Base-by-base conservation (phyloP, 2,797 vertebrate genomes). In the Arnoldichthys spilopterus region DNA sequence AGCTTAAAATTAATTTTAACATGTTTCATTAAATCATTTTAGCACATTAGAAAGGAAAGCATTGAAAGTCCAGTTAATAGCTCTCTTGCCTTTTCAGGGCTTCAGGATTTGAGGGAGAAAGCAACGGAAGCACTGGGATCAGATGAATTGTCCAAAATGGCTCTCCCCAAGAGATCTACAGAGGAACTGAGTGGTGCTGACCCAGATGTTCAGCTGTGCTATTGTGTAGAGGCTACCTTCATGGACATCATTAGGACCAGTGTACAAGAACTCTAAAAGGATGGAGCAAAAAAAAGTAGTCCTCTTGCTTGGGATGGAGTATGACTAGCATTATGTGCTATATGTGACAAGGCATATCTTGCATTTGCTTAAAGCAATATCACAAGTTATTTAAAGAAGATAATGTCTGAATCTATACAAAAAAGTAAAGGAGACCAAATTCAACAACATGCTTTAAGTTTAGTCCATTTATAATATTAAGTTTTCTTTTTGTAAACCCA, bases 171-270 rank as follows among this genome's bases (percentile, higher is more conserved):
- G 89, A 92, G 90, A 78, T 93, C 90, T 28, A 88, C 92, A 9
- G 92, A 94, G 74, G 94, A 95, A 13, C 45, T 91, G 26, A 90
- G 90, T 0, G 96, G 95, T 78, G 81, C 91, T 51, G 98, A 99
- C 89, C 96, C 97, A 1, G 97, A 98, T 2, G 96, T 98, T 56
- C 96, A 94, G 88, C 92, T 99, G 13, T 99, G 97, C 86, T 97
- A 98, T 81, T 96, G 96, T 74, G 92, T 99, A 32, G 98, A 99
- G 87, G 96, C 92, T 80, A 98, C 97, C 30, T 96, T 99, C 89
- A 95, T 98, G 88, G 96, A 98, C 83, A 98, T 99, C 37, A 97
- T 99, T 83, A 95, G 94, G 90, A 96, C 96, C 89, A 97, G 94
- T 7, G 94, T 97, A 63, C 94, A 94, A n/a, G 94, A 95, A 77